Conservation (phyloP, 2,888 invertebrate genomes). For the Beris chalybata region DNA sequence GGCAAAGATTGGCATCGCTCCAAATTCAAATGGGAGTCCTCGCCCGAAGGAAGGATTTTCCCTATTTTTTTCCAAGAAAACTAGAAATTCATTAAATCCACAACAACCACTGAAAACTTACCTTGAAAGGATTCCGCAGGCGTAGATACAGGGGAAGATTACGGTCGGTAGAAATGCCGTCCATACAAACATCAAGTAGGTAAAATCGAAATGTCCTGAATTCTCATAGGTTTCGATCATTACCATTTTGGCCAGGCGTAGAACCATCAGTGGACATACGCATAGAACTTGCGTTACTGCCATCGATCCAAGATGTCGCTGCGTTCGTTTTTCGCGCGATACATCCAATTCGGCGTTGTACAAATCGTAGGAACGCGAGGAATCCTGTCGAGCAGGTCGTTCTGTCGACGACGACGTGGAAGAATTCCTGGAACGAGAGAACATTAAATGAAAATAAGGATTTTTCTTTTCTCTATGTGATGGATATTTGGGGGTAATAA, state of each 20-base stretch:
- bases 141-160: conserved; percentile 67
- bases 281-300: conserved; percentile 67
- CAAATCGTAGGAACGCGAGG: conserved; percentile 56
- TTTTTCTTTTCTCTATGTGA: too few species aligned
- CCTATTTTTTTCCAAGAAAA: too few species aligned
- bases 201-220: conserved; percentile 67
- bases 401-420: conserved; percentile 47
- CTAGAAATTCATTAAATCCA: neutral
- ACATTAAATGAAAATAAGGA: neutral
- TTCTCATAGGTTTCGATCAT: conserved; percentile 71
- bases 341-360: conserved; percentile 63
- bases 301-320: conserved; percentile 68
- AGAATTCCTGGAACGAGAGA: conserved; percentile 47
- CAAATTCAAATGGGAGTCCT: too few species aligned
- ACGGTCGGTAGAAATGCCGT: conserved; percentile 70
- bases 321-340: conserved; percentile 65
- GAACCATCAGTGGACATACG: conserved; percentile 67
- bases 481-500: too few species aligned
- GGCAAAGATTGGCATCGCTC: too few species aligned
- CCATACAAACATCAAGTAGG: conserved; percentile 70
- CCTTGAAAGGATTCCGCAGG: conserved; percentile 67
- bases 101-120: conserved; percentile 48
- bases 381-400: conserved; percentile 33
- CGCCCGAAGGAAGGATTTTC: too few species aligned
- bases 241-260: conserved; percentile 65